phyloP scores from a whole-genome alignment of 2,888 invertebrate genomes.

The Leptinotarsa juncta region DNA sequence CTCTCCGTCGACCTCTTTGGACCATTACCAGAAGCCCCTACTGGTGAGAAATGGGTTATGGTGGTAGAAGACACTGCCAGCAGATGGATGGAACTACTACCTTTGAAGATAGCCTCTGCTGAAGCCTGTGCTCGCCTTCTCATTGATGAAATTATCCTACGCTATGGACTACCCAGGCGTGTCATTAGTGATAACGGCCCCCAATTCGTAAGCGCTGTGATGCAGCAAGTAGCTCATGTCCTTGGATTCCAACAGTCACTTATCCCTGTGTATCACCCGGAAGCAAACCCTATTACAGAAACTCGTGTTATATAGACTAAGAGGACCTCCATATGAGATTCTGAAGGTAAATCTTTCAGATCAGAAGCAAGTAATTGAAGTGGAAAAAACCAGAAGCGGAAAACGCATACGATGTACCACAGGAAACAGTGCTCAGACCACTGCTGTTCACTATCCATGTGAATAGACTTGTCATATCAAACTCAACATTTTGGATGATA shows the following conservation, averaged over 20 bases:
- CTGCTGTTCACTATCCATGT: no score
- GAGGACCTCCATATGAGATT: no score
- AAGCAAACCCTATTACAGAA: no score
- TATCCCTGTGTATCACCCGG: constrained; percentile 4
- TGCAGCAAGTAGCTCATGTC: constrained; percentile 20
- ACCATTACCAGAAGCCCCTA: constrained; percentile 23
- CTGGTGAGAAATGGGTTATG: constrained; percentile 47
- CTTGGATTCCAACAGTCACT: constrained; percentile 18
- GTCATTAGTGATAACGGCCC: constrained; percentile 40
- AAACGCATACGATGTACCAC: no score
- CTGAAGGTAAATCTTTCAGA: no score
- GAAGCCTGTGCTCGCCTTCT: constrained; percentile 46
- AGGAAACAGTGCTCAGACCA: no score
- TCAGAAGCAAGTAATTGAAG: no score
- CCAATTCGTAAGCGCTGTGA: constrained; percentile 21
- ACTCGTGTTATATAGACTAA: no score
- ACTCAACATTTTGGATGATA: no score
- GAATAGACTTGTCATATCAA: no score
- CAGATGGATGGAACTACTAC: constrained; percentile 49
- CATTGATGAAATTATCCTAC: constrained; percentile 50
- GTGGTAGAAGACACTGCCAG: constrained; percentile 51
- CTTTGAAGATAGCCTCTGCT: constrained; percentile 29
- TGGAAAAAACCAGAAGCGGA: no score
- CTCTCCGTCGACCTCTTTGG: constrained; percentile 48
- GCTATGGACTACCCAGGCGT: constrained; percentile 56